A percentile compares a stretch with the other conserved stretches of the same genome.
These are phyloP conservation scores for Trichopria drosophilae DNA, from an alignment of 2,888 invertebrate species.

Conservation along the genomic window DNA sequence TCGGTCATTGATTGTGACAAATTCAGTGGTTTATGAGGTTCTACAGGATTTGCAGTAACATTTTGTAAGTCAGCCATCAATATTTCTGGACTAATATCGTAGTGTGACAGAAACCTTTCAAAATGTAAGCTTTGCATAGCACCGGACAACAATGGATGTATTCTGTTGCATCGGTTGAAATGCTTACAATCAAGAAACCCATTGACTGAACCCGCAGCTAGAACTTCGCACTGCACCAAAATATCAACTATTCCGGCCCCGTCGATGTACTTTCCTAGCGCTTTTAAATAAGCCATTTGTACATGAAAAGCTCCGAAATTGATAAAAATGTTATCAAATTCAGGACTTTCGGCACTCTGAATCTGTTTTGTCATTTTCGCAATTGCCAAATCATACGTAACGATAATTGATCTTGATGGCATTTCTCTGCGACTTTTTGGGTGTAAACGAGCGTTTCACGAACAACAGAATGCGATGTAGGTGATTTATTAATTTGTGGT, in stretches of 20 bases:
- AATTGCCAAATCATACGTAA: constrained; percentile 49
- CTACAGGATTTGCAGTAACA: neutral
- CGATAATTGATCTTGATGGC: constrained; percentile 40
- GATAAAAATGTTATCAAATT: constrained; percentile 43
- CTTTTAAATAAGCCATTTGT: constrained; percentile 47
- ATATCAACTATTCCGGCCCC: constrained; percentile 45
- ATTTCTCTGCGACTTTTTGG: constrained; percentile 39
- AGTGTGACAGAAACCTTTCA: constrained; percentile 39
- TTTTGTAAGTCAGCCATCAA: constrained; percentile 32
- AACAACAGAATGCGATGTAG: constrained; percentile 40
- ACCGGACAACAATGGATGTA: constrained; percentile 43
- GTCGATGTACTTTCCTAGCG: constrained; percentile 48
- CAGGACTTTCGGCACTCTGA: constrained; percentile 38
- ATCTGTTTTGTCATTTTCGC: constrained; percentile 42
- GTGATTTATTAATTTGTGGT: constrained; percentile 46
- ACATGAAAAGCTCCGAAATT: constrained; percentile 45
- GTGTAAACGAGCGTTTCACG: constrained; percentile 41
- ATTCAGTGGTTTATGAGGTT: neutral
- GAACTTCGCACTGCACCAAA: constrained; percentile 43
- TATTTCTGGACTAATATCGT: constrained; percentile 24
- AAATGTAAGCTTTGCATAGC: constrained; percentile 47
- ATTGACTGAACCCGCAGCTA: constrained; percentile 46
- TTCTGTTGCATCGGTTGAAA: constrained; percentile 49
- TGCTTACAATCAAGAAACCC: constrained; percentile 48
- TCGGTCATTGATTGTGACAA: neutral